Conservation (phyloP, 1,140 invertebrate genomes). For the Musca domestica region DNA sequence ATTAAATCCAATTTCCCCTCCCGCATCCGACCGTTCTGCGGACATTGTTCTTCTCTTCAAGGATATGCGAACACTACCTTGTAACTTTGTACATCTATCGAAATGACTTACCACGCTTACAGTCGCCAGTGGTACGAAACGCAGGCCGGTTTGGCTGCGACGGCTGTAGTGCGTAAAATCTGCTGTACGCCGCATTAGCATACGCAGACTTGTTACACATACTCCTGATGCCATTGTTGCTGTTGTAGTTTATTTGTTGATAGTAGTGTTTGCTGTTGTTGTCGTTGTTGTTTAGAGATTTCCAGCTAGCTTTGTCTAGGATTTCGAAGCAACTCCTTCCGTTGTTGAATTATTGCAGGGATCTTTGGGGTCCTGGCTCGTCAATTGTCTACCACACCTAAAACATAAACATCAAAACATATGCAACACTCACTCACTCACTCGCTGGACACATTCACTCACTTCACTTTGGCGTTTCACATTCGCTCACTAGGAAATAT, state of each 20-base stretch:
- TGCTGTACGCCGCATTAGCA: slow-evolving; percentile 35
- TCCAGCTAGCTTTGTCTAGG: no score
- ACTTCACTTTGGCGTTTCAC: no score
- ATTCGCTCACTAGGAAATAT: no score
- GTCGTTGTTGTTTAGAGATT: not conserved
- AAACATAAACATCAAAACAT: no score
- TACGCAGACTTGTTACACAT: slow-evolving; percentile 39
- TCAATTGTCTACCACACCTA: slow-evolving; percentile 3
- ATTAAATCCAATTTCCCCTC: not conserved
- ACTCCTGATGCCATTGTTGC: slow-evolving; percentile 33
- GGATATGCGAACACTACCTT: not conserved
- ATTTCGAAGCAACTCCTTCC: no score
- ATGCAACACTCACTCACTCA: no score
- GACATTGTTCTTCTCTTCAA: not conserved
- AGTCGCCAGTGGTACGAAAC: slow-evolving; percentile 6
- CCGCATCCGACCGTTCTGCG: not conserved
- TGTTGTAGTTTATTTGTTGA: not conserved
- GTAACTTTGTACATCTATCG: not conserved
- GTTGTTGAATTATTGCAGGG: no score
- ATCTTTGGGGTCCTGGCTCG: no score
- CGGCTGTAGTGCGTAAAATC: slow-evolving; percentile 10
- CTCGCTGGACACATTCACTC: no score
- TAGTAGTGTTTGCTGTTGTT: no score
- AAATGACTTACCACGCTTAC: slow-evolving; percentile 17
- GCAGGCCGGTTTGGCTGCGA: slow-evolving; percentile 1